phyloP scores from a whole-genome alignment of 2,113 vertebrate species.

The Butastur rufipennis region DNA sequence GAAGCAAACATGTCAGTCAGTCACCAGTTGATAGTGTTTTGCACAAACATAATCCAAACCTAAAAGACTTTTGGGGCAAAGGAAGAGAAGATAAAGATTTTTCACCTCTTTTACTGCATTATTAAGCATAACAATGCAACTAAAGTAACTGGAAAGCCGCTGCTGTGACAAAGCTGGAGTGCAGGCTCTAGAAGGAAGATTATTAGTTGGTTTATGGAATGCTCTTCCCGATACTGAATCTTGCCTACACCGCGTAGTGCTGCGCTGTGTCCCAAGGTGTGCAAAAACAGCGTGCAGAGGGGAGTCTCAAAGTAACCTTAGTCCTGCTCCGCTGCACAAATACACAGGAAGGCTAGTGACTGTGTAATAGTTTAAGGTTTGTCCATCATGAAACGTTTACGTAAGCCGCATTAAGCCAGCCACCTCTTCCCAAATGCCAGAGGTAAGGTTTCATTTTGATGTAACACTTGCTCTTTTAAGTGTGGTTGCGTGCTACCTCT shows the following conservation, averaged over 20 bases:
- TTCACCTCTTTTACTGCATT: conserved; percentile 33
- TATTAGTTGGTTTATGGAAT: background rate
- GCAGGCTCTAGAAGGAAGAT: background rate
- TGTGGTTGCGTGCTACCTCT: background rate
- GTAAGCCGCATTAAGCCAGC: background rate
- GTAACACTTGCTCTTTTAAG: background rate
- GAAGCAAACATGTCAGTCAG: conserved; percentile 70
- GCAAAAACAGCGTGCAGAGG: background rate
- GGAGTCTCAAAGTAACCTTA: background rate
- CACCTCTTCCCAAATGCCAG: background rate
- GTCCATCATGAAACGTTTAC: fast-evolving
- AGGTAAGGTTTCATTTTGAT: background rate
- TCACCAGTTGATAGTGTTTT: conserved; percentile 66
- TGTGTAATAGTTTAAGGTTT: background rate
- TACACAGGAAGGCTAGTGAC: fast-evolving
- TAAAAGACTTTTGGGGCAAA: conserved; percentile 44
- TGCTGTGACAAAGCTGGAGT: conserved; percentile 41
- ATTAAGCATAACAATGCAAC: conserved; percentile 8
- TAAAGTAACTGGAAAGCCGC: conserved; percentile 5
- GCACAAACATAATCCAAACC: conserved; percentile 56
- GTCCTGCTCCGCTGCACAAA: background rate
- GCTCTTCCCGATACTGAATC: background rate
- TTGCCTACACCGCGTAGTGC: background rate
- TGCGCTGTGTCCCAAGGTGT: background rate
- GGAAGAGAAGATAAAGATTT: conserved; percentile 35